Evolutionary conservation across 1,140 invertebrate species (phyloP).

Genomic region (Zaprionus capensis): DNA sequence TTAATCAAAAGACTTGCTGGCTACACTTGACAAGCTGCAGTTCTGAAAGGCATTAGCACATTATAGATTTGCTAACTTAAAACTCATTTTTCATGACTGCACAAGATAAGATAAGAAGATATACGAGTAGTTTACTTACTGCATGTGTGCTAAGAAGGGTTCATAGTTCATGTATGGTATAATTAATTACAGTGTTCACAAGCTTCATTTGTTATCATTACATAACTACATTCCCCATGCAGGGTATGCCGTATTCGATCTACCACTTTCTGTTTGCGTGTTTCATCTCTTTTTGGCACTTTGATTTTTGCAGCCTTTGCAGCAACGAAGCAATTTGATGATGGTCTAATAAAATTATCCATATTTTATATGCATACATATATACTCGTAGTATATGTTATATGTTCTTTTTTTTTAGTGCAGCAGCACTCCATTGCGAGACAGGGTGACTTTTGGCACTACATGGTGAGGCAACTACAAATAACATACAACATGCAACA

Average conservation of each 20-base stretch:
- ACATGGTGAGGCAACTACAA: background rate
- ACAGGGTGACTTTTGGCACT: background rate
- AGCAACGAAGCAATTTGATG: constrained; percentile 44
- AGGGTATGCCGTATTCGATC: background rate
- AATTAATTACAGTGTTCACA: too few relatives aligned
- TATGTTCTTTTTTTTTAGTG: background rate
- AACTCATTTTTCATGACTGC: too few relatives aligned
- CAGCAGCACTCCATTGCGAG: background rate
- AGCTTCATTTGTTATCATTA: background rate
- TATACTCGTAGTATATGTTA: background rate
- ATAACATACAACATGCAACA: background rate
- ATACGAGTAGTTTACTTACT: too few relatives aligned
- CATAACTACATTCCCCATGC: background rate
- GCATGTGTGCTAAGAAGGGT: too few relatives aligned
- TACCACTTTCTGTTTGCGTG: background rate
- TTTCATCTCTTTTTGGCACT: constrained; percentile 17
- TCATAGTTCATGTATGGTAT: too few relatives aligned
- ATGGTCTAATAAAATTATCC: constrained; percentile 69
- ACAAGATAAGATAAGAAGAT: too few relatives aligned
- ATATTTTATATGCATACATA: background rate
- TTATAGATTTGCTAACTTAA: too few relatives aligned
- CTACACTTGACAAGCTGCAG: too few relatives aligned
- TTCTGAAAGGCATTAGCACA: background rate
- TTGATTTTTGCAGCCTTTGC: constrained; percentile 20
- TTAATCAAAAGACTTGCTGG: too few relatives aligned